Percentiles rank a stretch among this genome's conserved stretches.
Conservation (phyloP, 2,797 vertebrate species). For the Catharus ustulatus region DNA sequence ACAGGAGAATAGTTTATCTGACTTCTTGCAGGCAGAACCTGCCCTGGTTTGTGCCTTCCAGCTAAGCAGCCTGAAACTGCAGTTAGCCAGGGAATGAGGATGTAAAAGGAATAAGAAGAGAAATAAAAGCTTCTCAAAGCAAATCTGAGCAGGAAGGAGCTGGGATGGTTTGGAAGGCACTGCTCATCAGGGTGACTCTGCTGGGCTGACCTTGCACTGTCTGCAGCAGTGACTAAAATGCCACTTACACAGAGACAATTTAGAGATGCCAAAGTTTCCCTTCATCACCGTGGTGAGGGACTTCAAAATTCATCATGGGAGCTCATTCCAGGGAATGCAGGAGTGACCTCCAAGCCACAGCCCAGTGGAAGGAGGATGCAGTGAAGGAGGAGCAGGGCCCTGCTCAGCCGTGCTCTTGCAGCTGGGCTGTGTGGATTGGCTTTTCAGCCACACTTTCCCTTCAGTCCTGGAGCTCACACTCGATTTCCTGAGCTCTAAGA, state of each 20-base stretch:
- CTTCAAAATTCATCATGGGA: not conserved
- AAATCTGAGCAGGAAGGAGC: not conserved
- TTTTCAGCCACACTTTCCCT: not conserved
- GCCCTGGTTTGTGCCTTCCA: not conserved
- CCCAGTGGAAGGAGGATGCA: fast-evolving
- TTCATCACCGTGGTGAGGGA: fast-evolving
- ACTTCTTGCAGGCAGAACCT: not conserved
- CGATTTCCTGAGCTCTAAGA: slow-evolving; percentile 29
- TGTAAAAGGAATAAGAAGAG: not conserved
- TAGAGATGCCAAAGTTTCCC: not conserved
- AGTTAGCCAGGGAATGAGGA: not conserved
- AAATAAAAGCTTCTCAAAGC: not conserved
- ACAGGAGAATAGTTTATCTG: slow-evolving; percentile 26
- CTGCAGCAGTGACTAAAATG: not conserved
- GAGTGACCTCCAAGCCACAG: not conserved
- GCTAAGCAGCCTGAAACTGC: not conserved
- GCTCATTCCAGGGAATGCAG: not conserved
- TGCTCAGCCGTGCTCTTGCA: fast-evolving
- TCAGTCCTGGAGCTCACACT: not conserved
- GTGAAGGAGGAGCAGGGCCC: not conserved
- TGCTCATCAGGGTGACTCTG: not conserved
- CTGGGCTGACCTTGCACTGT: not conserved
- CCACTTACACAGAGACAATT: not conserved
- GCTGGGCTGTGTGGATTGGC: not conserved
- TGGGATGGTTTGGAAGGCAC: not conserved